phyloP scores from a whole-genome alignment of 2,113 vertebrate species.

The Aegotheles bennettii region DNA sequence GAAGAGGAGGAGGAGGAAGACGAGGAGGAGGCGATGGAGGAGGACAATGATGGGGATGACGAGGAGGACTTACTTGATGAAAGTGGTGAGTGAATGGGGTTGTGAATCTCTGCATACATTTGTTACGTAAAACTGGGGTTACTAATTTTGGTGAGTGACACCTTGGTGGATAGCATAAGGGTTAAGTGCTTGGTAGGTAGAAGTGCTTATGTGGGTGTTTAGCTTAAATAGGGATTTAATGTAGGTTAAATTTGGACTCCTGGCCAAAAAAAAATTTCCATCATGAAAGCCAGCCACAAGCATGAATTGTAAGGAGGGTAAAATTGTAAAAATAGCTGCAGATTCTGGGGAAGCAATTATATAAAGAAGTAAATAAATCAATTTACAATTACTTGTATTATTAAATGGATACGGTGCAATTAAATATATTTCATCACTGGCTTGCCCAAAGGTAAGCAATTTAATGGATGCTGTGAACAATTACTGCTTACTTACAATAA shows the following conservation, averaged over 20 bases:
- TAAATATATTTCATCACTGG: not conserved
- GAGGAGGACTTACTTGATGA: slow-evolving; percentile 85
- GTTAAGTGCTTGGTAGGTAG: not conserved
- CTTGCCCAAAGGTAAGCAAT: not conserved
- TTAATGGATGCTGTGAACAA: not conserved
- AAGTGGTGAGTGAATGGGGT: slow-evolving; percentile 70
- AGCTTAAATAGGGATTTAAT: not conserved
- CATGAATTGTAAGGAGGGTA: not conserved
- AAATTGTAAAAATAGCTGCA: not conserved
- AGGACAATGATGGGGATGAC: slow-evolving; percentile 81
- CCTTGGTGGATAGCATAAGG: not conserved
- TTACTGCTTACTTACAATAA: not conserved
- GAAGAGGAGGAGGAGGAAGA: slow-evolving; percentile 90
- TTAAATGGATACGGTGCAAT: not conserved
- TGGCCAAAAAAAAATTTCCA: not conserved
- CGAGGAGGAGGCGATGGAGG: slow-evolving; percentile 79
- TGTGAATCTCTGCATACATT: not conserved
- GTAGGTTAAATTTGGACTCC: not conserved
- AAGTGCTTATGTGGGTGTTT: not conserved
- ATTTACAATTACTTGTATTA: not conserved
- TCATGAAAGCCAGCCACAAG: not conserved
- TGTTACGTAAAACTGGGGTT: not conserved
- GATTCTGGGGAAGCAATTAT: not conserved
- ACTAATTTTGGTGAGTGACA: not conserved
- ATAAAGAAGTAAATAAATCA: not conserved